Percentiles rank a stretch among this genome's conserved stretches.
Conservation (phyloP, 2,113 vertebrate species). For the Hemibagrus wyckioides region DNA sequence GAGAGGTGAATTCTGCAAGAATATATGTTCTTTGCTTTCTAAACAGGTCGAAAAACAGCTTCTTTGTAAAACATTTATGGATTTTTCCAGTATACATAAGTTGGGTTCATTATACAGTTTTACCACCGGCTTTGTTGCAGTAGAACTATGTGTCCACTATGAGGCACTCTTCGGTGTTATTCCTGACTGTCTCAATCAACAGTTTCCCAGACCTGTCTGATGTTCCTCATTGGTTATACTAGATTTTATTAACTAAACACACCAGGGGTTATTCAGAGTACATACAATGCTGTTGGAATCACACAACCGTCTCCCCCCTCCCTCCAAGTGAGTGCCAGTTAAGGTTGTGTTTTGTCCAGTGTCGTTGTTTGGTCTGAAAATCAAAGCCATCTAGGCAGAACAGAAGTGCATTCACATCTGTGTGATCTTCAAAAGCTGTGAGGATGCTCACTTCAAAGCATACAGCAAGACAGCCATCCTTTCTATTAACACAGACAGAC, state of each 20-base stretch:
- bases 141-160: background rate
- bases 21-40: background rate
- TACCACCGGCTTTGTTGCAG: background rate
- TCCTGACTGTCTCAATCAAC: background rate
- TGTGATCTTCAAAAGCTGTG: constrained; percentile 43
- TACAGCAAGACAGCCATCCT: background rate
- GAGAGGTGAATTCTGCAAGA: background rate
- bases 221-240: background rate
- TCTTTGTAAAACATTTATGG: background rate
- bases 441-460: constrained; percentile 41
- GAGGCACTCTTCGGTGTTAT: background rate
- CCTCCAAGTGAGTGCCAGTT: background rate
- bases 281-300: background rate
- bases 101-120: background rate
- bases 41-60: background rate
- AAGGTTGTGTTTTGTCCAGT: constrained; percentile 1
- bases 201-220: background rate
- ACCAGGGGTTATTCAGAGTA: background rate
- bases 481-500: constrained; percentile 28
- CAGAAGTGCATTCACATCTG: constrained; percentile 36
- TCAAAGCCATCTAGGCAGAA: constrained; percentile 47
- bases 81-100: background rate
- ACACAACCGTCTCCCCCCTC: background rate
- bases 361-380: constrained; percentile 30
- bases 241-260: background rate